Percentiles rank a stretch among this genome's conserved stretches.
phyloP scores from a whole-genome alignment of 2,113 vertebrate genomes.

The Chitala chitala region DNA sequence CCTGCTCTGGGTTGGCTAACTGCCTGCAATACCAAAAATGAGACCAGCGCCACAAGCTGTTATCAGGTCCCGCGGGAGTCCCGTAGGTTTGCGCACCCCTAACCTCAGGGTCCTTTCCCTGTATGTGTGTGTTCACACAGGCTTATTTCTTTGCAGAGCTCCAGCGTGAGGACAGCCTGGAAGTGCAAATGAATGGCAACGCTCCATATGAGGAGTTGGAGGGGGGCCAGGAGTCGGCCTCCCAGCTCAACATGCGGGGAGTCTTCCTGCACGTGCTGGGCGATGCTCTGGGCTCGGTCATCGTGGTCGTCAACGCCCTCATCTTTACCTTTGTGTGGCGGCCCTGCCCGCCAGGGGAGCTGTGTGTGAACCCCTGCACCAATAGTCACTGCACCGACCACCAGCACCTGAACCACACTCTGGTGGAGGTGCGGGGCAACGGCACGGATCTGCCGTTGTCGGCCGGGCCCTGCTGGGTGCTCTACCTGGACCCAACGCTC shows the following conservation, averaged over 20 bases:
- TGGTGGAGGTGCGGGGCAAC: conserved; percentile 33
- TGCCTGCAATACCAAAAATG: no score
- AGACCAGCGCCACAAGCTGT: no score
- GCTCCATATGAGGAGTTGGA: conserved; percentile 67
- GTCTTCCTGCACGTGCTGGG: conserved; percentile 96
- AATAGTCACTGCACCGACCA: conserved; percentile 65
- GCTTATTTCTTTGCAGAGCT: conserved; percentile 54
- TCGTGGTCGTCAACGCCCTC: conserved; percentile 86
- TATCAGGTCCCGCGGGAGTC: no score
- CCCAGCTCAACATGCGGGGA: conserved; percentile 95
- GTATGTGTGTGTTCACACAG: no score
- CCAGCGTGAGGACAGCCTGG: conserved; percentile 54
- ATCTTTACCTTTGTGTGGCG: conserved; percentile 85
- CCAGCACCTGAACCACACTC: conserved; percentile 63
- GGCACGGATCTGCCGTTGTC: conserved; percentile 13
- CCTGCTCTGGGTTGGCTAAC: neutral
- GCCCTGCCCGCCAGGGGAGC: conserved; percentile 62
- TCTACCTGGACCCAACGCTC: conserved; percentile 89
- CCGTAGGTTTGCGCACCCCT: no score
- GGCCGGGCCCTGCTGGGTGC: conserved; percentile 91
- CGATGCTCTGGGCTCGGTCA: conserved; percentile 93
- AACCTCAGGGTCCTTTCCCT: no score
- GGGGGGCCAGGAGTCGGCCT: conserved; percentile 56
- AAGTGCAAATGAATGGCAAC: conserved; percentile 82
- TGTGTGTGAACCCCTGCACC: conserved; percentile 75